These are phyloP conservation scores for Copidosoma floridanum DNA, from an alignment of 1,140 invertebrate species.

Conservation along the genomic window DNA sequence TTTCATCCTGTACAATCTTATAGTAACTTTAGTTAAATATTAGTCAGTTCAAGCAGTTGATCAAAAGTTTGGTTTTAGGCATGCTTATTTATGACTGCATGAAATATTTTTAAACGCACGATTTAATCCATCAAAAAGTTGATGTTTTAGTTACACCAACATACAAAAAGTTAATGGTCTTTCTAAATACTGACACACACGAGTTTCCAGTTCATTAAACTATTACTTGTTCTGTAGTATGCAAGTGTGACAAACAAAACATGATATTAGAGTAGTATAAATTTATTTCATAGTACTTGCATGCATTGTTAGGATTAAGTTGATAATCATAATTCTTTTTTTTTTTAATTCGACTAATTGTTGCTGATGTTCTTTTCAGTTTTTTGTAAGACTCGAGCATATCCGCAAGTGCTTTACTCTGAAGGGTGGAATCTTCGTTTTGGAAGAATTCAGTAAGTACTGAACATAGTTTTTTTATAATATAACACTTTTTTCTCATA, in stretches of 20 bases:
- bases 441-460: slow-evolving; percentile 98
- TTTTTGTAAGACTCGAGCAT: slow-evolving; percentile 98
- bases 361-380: slow-evolving; percentile 72
- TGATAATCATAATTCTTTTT: neutral
- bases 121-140: no score
- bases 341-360: slow-evolving; percentile 4
- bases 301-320: slow-evolving; percentile 9
- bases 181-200: neutral
- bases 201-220: neutral
- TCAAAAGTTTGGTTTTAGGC: slow-evolving; percentile 18
- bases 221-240: neutral
- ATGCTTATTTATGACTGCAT: slow-evolving; percentile 30
- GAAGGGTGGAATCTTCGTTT: slow-evolving; percentile 97
- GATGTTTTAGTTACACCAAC: neutral
- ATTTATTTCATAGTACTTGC: slow-evolving; percentile 9
- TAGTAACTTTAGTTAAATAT: no score
- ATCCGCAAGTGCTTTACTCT: slow-evolving; percentile 99
- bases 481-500: neutral
- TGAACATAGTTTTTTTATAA: slow-evolving; percentile 11
- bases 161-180: no score
- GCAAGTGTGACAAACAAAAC: slow-evolving; percentile 1
- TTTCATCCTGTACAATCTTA: no score
- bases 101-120: neutral
- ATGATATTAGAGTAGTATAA: slow-evolving; percentile 3
- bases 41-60: no score